Percentiles rank a stretch among this genome's conserved stretches.
phyloP scores from a whole-genome alignment of 2,888 invertebrate genomes.

The Melanargia galathea region DNA sequence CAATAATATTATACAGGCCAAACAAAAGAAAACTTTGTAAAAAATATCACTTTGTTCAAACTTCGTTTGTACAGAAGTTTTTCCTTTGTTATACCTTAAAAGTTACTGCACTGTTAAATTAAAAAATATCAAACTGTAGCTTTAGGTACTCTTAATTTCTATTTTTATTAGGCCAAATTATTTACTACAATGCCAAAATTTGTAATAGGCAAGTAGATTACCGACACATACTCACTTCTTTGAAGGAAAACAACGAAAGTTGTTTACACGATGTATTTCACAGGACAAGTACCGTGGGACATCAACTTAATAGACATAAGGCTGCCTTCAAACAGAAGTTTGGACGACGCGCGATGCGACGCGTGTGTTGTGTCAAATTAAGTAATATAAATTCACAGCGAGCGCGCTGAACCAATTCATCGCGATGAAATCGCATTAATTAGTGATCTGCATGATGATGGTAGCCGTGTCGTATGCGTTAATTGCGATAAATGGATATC shows the following conservation, averaged over 20 bases:
- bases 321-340: too few species aligned
- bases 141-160: background rate
- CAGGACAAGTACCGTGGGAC: background rate
- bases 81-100: constrained; percentile 1
- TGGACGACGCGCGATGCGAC: too few species aligned
- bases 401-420: too few species aligned
- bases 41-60: constrained; percentile 11
- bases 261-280: too few species aligned
- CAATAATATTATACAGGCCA: background rate
- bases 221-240: background rate
- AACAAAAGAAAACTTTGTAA: constrained; percentile 18
- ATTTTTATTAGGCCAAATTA: background rate
- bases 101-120: background rate
- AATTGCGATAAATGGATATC: too few species aligned
- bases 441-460: too few species aligned
- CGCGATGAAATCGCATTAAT: too few species aligned
- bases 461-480: too few species aligned
- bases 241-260: too few species aligned
- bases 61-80: constrained; percentile 2
- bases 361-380: too few species aligned
- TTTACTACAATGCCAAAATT: background rate
- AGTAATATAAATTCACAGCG: too few species aligned
- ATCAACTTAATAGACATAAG: background rate
- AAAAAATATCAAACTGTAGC: background rate
- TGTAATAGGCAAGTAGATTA: too few species aligned